Evolutionary conservation across 2,797 vertebrate genomes (phyloP).

Genomic region (Brachyalestes nurse): DNA sequence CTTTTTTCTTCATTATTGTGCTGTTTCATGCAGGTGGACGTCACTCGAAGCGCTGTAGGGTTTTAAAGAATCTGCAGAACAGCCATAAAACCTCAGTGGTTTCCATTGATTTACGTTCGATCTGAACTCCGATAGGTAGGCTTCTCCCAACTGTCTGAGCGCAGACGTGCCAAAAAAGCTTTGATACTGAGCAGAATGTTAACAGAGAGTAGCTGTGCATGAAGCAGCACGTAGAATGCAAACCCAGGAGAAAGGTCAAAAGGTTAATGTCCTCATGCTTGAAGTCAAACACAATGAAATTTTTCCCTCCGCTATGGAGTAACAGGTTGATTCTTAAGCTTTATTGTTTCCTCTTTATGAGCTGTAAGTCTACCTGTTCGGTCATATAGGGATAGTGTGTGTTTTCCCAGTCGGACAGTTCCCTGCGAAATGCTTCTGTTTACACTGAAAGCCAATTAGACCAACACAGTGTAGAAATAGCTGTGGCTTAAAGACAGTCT

Average conservation of each 20-base stretch:
- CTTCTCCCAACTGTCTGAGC: neutral
- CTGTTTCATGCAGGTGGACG: neutral
- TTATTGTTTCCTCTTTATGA: neutral
- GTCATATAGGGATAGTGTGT: constrained; percentile 15
- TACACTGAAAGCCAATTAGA: neutral
- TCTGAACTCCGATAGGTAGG: neutral
- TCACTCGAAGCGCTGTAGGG: neutral
- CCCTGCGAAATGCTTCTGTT: neutral
- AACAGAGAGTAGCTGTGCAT: constrained; percentile 2
- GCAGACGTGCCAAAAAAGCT: neutral
- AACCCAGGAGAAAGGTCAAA: neutral
- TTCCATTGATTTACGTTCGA: neutral
- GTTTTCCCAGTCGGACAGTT: neutral
- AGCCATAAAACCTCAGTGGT: neutral
- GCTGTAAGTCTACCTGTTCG: constrained; percentile 12
- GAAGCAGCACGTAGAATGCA: constrained; percentile 20
- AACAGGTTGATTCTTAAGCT: neutral
- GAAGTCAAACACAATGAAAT: neutral
- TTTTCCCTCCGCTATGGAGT: neutral
- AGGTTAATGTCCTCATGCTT: neutral
- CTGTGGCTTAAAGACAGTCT: neutral
- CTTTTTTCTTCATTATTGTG: neutral
- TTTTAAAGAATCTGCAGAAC: too few relatives aligned
- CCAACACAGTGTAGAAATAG: neutral
- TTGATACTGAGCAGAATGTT: neutral